Evolutionary conservation across 1,140 invertebrate genomes (phyloP), one percentile per base, ranked within the genome.

Genomic region (Drosophila insularis): DNA sequence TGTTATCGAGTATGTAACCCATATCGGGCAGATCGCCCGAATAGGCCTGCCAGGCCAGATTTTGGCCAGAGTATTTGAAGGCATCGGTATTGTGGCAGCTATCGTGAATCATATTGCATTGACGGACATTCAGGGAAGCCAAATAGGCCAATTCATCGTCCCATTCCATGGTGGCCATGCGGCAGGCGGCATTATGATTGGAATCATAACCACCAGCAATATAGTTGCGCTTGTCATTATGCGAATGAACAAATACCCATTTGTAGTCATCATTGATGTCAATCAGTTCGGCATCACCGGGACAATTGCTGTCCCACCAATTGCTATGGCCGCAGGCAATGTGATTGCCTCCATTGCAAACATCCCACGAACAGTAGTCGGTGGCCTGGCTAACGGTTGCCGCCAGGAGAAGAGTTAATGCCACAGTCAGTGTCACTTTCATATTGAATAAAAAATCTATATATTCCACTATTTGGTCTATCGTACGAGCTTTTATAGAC

Each of bases 141-240:
- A 90, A 11, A 2, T 50, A 68, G 65, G 85, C 81, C 54, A 90
- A 50, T 69, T 90, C 87, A n/a, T 78, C 72, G 35, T 89, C 69
- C 87, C 87, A 90, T 39, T 78, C 60, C 74, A 89, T 89, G 58
- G 80, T 84, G 61, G 77, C 80, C 85, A 87, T 89, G 46, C 80
- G 77, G 37, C 80, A 80, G 40, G 85, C 85, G 10, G 77, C 56
- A n/a, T 65, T 68, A 11, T 76, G 74, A 1, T 68, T 72, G n/a
- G 66, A 11, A 68, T 79, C 73, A 0, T 66, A 59, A 0, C 86
- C 86, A 0, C 78, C 73, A 31, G 86, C 86, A 23, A 90, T 78
- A 13, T 59, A 71, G 32, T 90, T 80, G 0, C 86, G 53, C 35
- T 85, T 81, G 19, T 76, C 74, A 50, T 90, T 90, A 21, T 81